Evolutionary conservation across 2,113 vertebrate genomes (phyloP).

Genomic region (Bungarus multicinctus): DNA sequence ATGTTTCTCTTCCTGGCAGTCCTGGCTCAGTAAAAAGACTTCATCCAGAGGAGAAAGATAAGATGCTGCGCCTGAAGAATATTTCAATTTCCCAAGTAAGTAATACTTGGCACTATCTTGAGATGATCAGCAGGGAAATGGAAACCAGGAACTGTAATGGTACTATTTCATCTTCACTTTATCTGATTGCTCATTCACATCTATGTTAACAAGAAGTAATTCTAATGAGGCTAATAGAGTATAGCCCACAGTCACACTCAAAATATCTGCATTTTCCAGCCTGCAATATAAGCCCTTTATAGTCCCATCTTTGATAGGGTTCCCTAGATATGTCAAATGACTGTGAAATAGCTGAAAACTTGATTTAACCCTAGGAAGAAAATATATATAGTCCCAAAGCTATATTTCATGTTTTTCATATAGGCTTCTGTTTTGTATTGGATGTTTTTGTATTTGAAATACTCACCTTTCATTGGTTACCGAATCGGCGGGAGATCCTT

Average conservation of each 20-base stretch:
- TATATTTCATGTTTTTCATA: slow-evolving; percentile 37
- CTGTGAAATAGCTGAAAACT: slow-evolving; percentile 20
- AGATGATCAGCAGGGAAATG: slow-evolving; percentile 25
- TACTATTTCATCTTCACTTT: slow-evolving; percentile 26
- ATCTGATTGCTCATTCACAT: not conserved
- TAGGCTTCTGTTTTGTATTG: no score
- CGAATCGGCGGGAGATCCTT: no score
- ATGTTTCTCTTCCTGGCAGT: slow-evolving; percentile 37
- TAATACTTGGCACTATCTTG: slow-evolving; percentile 36
- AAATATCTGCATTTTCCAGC: slow-evolving; percentile 11
- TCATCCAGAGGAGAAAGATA: slow-evolving; percentile 13
- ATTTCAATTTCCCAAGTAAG: slow-evolving; percentile 49
- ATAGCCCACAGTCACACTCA: not conserved
- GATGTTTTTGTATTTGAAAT: no score
- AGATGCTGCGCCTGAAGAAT: slow-evolving; percentile 9
- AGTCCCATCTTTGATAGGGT: not conserved
- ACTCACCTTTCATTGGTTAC: no score
- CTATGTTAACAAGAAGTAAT: accelerated
- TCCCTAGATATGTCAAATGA: slow-evolving; percentile 22
- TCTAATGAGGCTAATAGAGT: not conserved
- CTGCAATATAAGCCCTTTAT: not conserved
- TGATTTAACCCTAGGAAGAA: slow-evolving; percentile 38
- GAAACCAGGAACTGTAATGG: not conserved
- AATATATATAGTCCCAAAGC: slow-evolving; percentile 1
- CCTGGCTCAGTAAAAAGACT: not conserved